phyloP scores from a whole-genome alignment of 2,797 vertebrate species.

The Sphenodon punctatus region DNA sequence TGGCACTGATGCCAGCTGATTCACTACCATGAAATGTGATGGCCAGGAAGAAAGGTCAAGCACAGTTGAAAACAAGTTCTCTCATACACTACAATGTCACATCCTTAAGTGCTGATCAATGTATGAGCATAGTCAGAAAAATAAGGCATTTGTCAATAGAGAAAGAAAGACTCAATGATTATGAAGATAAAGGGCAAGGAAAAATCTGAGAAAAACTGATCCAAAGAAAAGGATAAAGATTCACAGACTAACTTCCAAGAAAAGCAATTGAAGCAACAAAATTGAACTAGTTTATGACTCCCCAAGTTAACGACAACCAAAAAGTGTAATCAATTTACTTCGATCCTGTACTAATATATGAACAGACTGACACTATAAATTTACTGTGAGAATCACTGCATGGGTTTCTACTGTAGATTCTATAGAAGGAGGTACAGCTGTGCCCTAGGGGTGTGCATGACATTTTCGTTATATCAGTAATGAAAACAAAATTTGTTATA shows the following conservation, averaged over 20 bases:
- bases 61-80: constrained; percentile 56
- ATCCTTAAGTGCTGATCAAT: constrained; percentile 29
- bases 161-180: not conserved
- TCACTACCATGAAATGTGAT: not conserved
- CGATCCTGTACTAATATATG: not conserved
- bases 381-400: not conserved
- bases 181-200: not conserved
- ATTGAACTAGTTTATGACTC: fast-evolving
- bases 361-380: not conserved
- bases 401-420: not conserved
- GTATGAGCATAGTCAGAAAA: constrained; percentile 18
- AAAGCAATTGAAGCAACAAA: not conserved
- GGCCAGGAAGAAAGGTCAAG: constrained; percentile 18
- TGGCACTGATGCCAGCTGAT: constrained; percentile 47
- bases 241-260: not conserved
- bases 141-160: constrained; percentile 6
- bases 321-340: not conserved
- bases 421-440: no score
- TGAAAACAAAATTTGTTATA: no score
- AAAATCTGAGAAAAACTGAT: not conserved
- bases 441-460: no score
- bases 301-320: not conserved
- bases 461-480: no score
- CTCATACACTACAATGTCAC: constrained; percentile 31
- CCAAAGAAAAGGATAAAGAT: not conserved